Evolutionary conservation across 2,797 vertebrate genomes (phyloP).

Genomic region (Heliangelus exortis): DNA sequence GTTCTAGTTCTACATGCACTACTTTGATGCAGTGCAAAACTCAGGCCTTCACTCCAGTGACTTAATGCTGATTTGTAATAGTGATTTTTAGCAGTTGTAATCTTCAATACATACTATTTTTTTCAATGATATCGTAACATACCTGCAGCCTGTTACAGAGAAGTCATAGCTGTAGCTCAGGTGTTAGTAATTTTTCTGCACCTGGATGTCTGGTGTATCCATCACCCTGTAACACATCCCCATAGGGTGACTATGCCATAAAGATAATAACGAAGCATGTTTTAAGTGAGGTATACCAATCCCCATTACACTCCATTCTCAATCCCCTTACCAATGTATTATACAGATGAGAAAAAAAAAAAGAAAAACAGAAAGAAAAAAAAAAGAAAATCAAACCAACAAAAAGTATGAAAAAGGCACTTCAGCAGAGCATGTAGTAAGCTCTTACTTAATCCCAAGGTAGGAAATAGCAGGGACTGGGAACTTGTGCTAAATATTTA

Average conservation of each 20-base stretch:
- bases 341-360: not conserved
- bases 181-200: conserved; percentile 7
- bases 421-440: conserved; percentile 47
- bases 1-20: not conserved
- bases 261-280: conserved; percentile 7
- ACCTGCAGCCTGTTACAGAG: not conserved
- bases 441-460: conserved; percentile 38
- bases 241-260: not conserved
- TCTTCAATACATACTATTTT: not conserved
- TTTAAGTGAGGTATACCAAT: conserved; percentile 67
- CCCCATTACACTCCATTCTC: conserved; percentile 59
- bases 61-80: conserved; percentile 11
- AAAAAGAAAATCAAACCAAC: not conserved
- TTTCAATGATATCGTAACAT: not conserved
- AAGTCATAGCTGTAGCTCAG: not conserved
- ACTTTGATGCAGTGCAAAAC: not conserved
- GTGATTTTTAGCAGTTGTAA: not conserved
- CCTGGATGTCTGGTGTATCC: not conserved
- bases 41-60: not conserved
- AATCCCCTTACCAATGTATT: conserved; percentile 53
- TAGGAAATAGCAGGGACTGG: not conserved
- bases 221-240: conserved; percentile 51
- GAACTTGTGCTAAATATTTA: conserved; percentile 1
- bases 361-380: not conserved
- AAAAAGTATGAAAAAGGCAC: conserved; percentile 38